phyloP scores from a whole-genome alignment of 2,113 vertebrate genomes.

The Chitala chitala region DNA sequence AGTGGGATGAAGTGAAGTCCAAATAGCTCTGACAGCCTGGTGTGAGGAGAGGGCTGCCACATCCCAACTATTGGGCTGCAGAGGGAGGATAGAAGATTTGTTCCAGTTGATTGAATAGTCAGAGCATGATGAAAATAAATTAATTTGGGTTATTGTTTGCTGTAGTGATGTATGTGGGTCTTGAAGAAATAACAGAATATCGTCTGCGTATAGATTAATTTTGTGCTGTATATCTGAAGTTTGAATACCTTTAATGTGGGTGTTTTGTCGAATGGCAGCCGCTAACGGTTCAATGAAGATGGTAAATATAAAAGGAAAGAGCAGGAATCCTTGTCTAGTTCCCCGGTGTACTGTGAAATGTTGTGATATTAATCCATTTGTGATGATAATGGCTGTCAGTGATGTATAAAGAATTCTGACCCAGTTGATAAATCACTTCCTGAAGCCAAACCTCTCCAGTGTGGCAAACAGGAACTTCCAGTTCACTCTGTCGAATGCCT shows the following conservation, averaged over 20 bases:
- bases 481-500: background rate
- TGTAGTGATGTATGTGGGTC: background rate
- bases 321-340: background rate
- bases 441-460: background rate
- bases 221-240: background rate
- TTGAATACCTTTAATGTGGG: background rate
- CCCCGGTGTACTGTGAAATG: constrained; percentile 11
- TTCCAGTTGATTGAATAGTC: background rate
- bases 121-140: background rate
- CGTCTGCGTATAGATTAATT: background rate
- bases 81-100: background rate
- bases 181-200: background rate
- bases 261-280: background rate
- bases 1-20: no score
- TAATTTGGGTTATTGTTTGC: background rate
- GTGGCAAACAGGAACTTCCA: background rate
- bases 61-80: background rate
- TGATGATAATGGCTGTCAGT: background rate
- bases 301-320: constrained; percentile 8
- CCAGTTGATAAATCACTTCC: background rate
- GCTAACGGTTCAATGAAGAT: constrained; percentile 12
- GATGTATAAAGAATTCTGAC: background rate
- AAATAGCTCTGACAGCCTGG: background rate
- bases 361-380: background rate
- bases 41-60: background rate